phyloP scores from a whole-genome alignment of 2,888 invertebrate species.

The Cephus sareptanus region DNA sequence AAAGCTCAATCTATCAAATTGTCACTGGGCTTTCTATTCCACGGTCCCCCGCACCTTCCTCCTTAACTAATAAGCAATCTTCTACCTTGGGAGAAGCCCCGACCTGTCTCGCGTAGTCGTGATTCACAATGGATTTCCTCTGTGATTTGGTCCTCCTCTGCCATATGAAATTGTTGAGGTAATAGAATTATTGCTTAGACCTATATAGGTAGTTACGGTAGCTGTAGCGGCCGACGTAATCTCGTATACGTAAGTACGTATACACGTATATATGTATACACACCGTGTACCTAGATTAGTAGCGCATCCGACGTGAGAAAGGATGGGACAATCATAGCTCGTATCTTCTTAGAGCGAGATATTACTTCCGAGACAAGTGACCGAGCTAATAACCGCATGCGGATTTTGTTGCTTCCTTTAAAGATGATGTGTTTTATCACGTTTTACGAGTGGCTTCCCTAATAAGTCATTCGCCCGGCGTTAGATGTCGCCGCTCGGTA shows the following conservation, averaged over 20 bases:
- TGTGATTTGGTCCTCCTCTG: neutral
- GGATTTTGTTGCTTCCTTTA: slow-evolving; percentile 43
- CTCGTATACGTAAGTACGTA: neutral
- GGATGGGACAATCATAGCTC: neutral
- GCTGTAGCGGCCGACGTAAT: neutral
- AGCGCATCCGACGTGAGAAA: neutral
- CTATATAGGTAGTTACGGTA: neutral
- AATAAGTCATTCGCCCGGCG: slow-evolving; percentile 47
- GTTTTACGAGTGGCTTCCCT: slow-evolving; percentile 43
- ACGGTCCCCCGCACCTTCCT: slow-evolving; percentile 34
- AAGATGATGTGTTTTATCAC: slow-evolving; percentile 13
- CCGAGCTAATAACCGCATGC: slow-evolving; percentile 36
- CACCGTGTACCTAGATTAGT: neutral
- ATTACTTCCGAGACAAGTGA: slow-evolving; percentile 28
- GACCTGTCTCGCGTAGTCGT: neutral
- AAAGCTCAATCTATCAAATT: slow-evolving; percentile 60
- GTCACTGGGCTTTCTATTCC: slow-evolving; percentile 55
- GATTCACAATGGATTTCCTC: neutral
- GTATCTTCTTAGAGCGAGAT: neutral
- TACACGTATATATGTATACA: neutral
- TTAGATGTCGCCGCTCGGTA: slow-evolving; percentile 50
- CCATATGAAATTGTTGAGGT: neutral
- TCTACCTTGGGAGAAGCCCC: slow-evolving; percentile 11
- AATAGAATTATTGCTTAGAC: neutral
- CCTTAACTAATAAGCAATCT: slow-evolving; percentile 49